Evolutionary conservation across 1,140 invertebrate genomes (phyloP), one percentile per base, ranked within the genome.

Genomic region (Zophobas morio): DNA sequence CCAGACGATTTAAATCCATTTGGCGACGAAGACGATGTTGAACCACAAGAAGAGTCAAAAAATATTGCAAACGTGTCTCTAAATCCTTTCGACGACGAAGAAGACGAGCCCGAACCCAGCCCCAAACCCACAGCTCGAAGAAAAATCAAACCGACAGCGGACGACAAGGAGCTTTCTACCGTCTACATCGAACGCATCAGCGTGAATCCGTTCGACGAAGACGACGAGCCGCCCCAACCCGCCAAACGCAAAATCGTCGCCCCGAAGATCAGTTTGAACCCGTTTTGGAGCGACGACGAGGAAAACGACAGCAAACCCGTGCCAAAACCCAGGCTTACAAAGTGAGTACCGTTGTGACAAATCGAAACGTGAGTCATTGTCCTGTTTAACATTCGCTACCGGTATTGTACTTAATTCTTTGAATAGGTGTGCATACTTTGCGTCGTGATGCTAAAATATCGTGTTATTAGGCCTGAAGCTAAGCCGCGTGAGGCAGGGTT

Each of bases 1-100:
- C 95, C 95, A 0, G 89, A 91, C 56, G 90, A 93, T 79, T 87
- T 96, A 63, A 96, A 96, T 89, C 95, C 95, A 1, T 96, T 95
- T 86, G 91, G 90, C 49, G 92, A 92, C 70, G 91, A 92, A 37
- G 88, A 90, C 86, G 87, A 84, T 40, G 74, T 74, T 57, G 73
- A 80, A 46, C 66, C 78, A 2, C 71, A 77, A 1, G 37, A 36
- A 51, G 8, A 36, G 54, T 73, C 71, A 6, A 83, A 73, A 53
- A 8, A 37, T 1, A 37, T 33, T 63, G n/a, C 36, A 47, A 37
- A 47, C 75, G 66, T 70, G 78, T 87, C 76, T 84, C 84, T 84
- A 0, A 94, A 93, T 88, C 91, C 92, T 0, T 94, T 94, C 79
- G 90, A 90, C 54, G 88, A 90, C 33, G 89, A 91, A 66, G 87